Percentiles rank a stretch among this genome's conserved stretches.
Conservation (phyloP, 2,113 vertebrate species). For the Melanerpes aurifrons region DNA sequence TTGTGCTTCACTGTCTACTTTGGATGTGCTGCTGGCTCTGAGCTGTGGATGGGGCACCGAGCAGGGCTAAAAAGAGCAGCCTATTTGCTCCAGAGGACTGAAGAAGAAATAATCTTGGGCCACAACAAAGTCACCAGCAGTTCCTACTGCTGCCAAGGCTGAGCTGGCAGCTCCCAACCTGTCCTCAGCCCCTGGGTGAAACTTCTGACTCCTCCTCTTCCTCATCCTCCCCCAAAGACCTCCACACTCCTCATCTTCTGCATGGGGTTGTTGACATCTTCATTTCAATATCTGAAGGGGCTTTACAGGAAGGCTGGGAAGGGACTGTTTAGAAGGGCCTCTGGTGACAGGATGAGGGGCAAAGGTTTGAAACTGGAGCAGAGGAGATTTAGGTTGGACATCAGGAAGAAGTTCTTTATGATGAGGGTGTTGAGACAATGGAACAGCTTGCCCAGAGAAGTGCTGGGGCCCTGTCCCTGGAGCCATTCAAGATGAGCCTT, state of each 20-base stretch:
- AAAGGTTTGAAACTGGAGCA: too few species aligned
- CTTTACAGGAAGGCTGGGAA: too few species aligned
- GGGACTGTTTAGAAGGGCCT: too few species aligned
- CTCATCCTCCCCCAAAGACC: accelerated
- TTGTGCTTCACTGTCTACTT: not conserved
- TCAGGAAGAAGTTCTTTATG: too few species aligned
- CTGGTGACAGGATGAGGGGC: too few species aligned
- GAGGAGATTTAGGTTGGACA: too few species aligned
- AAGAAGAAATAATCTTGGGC: not conserved
- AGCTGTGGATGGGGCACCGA: not conserved
- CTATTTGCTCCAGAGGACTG: not conserved
- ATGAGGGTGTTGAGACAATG: too few species aligned
- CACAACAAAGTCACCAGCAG: not conserved
- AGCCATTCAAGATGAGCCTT: too few species aligned
- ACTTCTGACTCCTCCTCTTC: accelerated
- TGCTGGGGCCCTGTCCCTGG: too few species aligned
- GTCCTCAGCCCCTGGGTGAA: not conserved
- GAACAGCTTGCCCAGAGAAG: too few species aligned
- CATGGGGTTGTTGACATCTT: accelerated
- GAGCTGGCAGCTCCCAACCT: not conserved
- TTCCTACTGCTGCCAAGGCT: not conserved
- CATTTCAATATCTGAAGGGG: too few species aligned
- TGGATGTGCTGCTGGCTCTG: not conserved
- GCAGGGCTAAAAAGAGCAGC: accelerated
- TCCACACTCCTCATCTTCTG: accelerated